A percentile compares a stretch with the other conserved stretches of the same genome.
Conservation (phyloP, 2,888 invertebrate species). For the Formica aserva region DNA sequence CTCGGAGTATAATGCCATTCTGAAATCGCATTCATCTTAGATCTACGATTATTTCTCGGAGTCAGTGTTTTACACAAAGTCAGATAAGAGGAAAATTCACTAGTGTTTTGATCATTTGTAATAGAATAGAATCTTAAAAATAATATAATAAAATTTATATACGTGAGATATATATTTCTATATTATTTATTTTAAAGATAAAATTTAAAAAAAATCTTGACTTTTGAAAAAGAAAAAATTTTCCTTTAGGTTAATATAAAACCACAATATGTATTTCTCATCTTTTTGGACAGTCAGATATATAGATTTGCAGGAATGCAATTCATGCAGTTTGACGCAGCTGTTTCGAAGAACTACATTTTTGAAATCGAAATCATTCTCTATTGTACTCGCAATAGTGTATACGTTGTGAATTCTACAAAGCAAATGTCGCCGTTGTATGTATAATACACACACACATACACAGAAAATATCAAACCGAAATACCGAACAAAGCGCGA, state of each 20-base stretch:
- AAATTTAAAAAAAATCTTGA: not conserved
- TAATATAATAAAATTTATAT: not conserved
- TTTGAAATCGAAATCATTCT: constrained; percentile 36
- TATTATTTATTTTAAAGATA: no score
- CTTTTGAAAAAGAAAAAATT: not conserved
- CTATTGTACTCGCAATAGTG: constrained; percentile 25
- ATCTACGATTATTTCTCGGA: not conserved
- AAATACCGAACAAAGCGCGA: constrained; percentile 2
- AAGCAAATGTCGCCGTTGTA: constrained; percentile 26
- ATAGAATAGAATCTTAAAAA: not conserved
- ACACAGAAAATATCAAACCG: constrained; percentile 19
- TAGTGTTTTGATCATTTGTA: not conserved
- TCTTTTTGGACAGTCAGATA: not conserved
- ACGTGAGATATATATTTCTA: not conserved
- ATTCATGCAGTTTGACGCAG: not conserved
- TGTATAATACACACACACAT: not conserved
- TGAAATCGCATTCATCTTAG: not conserved
- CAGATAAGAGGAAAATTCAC: not conserved
- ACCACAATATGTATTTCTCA: not conserved
- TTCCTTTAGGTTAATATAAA: not conserved
- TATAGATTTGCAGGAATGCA: not conserved
- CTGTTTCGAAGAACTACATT: constrained; percentile 6
- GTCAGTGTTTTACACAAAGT: not conserved
- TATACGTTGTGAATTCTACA: constrained; percentile 1
- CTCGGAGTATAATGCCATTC: not conserved